Conservation (phyloP, 2,888 invertebrate genomes). For the Macaria liturata region DNA sequence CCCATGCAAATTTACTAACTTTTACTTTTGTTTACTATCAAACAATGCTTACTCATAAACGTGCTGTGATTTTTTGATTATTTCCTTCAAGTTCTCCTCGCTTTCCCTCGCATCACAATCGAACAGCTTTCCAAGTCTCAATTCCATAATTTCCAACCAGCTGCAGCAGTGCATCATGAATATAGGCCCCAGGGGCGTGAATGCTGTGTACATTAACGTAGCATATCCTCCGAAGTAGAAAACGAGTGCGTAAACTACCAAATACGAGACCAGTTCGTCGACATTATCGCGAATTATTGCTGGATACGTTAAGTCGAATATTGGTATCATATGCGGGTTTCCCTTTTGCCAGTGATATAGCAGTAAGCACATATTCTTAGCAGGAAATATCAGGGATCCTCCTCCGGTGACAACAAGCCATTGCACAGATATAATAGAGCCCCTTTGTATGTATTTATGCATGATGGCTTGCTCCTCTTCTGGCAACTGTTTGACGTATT, state of each 20-base stretch:
- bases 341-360: slow-evolving; percentile 36
- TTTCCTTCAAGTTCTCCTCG: slow-evolving; percentile 35
- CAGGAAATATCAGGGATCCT: slow-evolving; percentile 23
- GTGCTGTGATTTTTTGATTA: slow-evolving; percentile 42
- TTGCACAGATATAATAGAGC: slow-evolving; percentile 39
- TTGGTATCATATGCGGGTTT: slow-evolving; percentile 38
- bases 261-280: slow-evolving; percentile 34
- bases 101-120: slow-evolving; percentile 32
- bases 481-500: slow-evolving; percentile 25
- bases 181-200: slow-evolving; percentile 54
- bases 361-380: slow-evolving; percentile 37
- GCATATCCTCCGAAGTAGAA: slow-evolving; percentile 35
- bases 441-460: slow-evolving; percentile 37
- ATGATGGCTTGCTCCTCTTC: slow-evolving; percentile 40
- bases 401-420: slow-evolving; percentile 36
- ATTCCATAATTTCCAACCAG: slow-evolving; percentile 50
- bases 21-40: no score
- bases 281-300: slow-evolving; percentile 40
- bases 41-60: slow-evolving; percentile 40
- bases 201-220: slow-evolving; percentile 41
- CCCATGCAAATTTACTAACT: no score
- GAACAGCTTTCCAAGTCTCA: slow-evolving; percentile 42
- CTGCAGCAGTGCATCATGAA: slow-evolving; percentile 58
- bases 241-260: slow-evolving; percentile 21
- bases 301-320: slow-evolving; percentile 46